Evolutionary conservation across 2,888 invertebrate species (phyloP).

Genomic region (Odontocerum albicorne): DNA sequence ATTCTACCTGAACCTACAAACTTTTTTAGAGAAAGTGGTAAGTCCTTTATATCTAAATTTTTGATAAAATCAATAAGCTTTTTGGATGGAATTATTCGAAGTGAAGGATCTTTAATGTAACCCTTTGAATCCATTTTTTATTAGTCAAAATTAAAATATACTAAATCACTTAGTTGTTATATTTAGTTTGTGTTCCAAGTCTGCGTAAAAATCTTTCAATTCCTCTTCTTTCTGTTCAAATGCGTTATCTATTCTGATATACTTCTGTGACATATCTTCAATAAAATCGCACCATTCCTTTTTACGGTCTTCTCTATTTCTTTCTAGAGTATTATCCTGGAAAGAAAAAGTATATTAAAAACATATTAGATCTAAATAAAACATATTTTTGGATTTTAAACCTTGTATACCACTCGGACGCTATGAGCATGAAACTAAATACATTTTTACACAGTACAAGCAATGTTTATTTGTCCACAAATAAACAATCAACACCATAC

Average conservation of each 20-base stretch:
- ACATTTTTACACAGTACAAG: too few species aligned
- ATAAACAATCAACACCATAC: too few species aligned
- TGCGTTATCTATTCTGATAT: slow-evolving; percentile 72
- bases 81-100: slow-evolving; percentile 66
- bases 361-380: not conserved
- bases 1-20: slow-evolving; percentile 39
- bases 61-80: slow-evolving; percentile 59
- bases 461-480: too few species aligned
- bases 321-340: slow-evolving; percentile 52
- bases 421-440: too few species aligned
- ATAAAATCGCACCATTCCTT: slow-evolving; percentile 74
- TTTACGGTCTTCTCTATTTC: slow-evolving; percentile 55
- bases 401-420: too few species aligned
- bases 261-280: slow-evolving; percentile 76
- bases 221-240: slow-evolving; percentile 80
- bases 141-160: slow-evolving; percentile 37
- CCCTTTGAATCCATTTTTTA: slow-evolving; percentile 56
- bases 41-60: slow-evolving; percentile 50
- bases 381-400: too few species aligned
- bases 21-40: slow-evolving; percentile 58
- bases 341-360: slow-evolving; percentile 38
- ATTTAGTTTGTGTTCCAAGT: slow-evolving; percentile 72
- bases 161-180: slow-evolving; percentile 51
- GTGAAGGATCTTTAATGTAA: slow-evolving; percentile 63
- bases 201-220: slow-evolving; percentile 71